These are phyloP conservation scores for Megathymus violae DNA, from an alignment of 1,140 invertebrate genomes.

Conservation along the genomic window DNA sequence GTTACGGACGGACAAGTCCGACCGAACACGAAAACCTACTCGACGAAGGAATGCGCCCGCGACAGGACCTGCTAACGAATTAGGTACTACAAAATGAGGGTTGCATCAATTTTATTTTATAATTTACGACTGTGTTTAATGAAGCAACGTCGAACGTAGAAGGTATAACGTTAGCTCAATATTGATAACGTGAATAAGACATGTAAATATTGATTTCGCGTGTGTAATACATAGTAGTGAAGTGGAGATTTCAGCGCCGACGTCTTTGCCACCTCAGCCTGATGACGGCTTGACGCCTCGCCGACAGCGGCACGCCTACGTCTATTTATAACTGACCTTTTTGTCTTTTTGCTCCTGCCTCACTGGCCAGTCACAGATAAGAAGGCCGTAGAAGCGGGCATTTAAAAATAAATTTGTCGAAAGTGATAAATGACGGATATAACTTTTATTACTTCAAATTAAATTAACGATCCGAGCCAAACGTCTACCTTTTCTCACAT, in stretches of 20 bases:
- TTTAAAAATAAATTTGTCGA: slow-evolving; percentile 83
- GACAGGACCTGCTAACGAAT: slow-evolving; percentile 80
- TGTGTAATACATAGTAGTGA: not conserved
- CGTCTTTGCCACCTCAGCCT: slow-evolving; percentile 45
- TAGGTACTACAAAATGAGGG: slow-evolving; percentile 69
- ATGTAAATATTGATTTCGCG: not conserved
- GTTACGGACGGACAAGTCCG: slow-evolving; percentile 76
- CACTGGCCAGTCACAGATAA: slow-evolving; percentile 66
- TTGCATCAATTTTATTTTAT: slow-evolving; percentile 67
- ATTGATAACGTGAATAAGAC: not conserved
- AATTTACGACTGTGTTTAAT: slow-evolving; percentile 45
- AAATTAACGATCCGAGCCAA: slow-evolving; percentile 78
- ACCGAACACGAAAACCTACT: slow-evolving; percentile 82
- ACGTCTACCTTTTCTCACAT: slow-evolving; percentile 81
- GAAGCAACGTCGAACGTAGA: too few relatives aligned
- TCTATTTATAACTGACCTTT: slow-evolving; percentile 60
- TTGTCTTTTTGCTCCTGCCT: slow-evolving; percentile 60
- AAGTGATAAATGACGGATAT: slow-evolving; percentile 81
- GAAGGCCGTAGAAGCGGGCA: slow-evolving; percentile 64
- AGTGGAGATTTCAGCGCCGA: too few relatives aligned
- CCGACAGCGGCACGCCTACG: slow-evolving; percentile 62
- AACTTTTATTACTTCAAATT: slow-evolving; percentile 83
- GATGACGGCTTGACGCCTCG: slow-evolving; percentile 61
- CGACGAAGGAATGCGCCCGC: slow-evolving; percentile 71
- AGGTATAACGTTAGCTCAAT: too few relatives aligned